These are phyloP conservation scores for Athripsodes cinereus DNA, from an alignment of 2,888 invertebrate species.

Conservation along the genomic window DNA sequence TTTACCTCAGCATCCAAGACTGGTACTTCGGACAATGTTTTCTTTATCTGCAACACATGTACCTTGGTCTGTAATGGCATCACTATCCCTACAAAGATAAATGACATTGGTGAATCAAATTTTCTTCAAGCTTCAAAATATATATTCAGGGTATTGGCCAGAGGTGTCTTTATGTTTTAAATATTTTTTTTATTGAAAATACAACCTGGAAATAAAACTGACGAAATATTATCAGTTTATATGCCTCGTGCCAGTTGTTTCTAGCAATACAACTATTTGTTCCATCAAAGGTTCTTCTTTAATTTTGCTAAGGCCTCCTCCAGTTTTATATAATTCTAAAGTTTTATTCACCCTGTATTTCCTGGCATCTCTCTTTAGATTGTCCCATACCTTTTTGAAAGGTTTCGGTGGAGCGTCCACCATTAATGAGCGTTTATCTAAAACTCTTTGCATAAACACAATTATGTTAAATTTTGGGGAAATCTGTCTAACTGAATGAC, in stretches of 20 bases:
- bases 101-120: neutral
- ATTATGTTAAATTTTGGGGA: no score
- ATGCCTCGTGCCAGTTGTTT: neutral
- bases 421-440: no score
- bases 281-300: neutral
- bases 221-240: neutral
- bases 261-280: neutral
- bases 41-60: neutral
- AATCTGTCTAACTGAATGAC: no score
- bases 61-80: neutral
- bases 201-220: neutral
- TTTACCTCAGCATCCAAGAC: neutral
- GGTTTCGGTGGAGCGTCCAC: no score
- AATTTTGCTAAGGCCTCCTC: no score
- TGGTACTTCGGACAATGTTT: neutral
- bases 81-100: neutral
- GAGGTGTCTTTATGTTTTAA: neutral
- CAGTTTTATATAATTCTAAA: no score
- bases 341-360: no score
- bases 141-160: no score
- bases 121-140: neutral
- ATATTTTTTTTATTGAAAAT: neutral
- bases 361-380: no score
- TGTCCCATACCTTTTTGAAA: no score
- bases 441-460: no score